Conservation (phyloP, 64 coral and sea anemone species). For the Actinia equina region DNA sequence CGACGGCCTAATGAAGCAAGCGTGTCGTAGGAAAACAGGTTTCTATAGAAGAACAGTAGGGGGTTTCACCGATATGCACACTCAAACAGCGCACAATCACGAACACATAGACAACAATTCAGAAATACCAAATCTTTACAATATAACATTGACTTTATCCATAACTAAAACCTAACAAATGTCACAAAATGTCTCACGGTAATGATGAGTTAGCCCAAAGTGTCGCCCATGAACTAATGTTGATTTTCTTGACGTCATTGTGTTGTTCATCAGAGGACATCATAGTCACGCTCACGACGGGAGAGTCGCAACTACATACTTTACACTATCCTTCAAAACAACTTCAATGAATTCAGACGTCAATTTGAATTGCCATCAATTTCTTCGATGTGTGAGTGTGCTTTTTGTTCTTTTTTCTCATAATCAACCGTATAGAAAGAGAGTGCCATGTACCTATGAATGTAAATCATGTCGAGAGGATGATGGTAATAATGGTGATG, state of each 20-base stretch:
- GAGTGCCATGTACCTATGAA: neutral
- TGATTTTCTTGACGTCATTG: conserved; percentile 2
- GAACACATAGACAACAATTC: neutral
- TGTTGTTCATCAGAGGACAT: neutral
- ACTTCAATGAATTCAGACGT: neutral
- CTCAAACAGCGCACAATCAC: neutral
- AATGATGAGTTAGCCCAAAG: neutral
- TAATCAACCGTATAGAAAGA: too few species aligned
- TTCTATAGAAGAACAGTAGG: neutral
- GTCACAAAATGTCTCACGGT: neutral
- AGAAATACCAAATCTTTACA: neutral
- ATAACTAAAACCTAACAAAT: neutral
- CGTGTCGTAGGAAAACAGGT: neutral
- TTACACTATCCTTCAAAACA: neutral
- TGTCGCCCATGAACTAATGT: neutral
- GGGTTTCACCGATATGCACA: neutral
- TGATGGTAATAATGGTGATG: neutral
- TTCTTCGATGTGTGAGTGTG: neutral
- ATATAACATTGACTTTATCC: neutral
- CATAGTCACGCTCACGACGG: neutral
- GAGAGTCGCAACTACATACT: neutral
- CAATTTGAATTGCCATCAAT: neutral
- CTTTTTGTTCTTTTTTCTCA: neutral
- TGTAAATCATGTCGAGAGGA: too few species aligned
- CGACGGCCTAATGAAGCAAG: neutral